Evolutionary conservation across 2,113 vertebrate species (phyloP).

Genomic region (Donacobius atricapilla): DNA sequence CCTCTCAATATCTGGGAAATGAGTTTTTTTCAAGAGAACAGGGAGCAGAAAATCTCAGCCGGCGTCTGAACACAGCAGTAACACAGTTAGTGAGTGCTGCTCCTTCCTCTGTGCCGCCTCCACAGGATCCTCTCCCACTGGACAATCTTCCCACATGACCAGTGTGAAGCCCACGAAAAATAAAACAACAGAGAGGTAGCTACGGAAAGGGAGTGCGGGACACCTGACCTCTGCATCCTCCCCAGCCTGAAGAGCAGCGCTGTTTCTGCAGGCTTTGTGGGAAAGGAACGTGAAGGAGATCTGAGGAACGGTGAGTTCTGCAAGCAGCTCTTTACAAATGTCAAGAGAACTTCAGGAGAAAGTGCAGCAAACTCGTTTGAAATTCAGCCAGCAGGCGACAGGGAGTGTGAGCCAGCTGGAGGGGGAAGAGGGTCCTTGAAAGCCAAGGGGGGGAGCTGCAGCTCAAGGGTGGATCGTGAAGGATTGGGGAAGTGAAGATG

Average conservation of each 20-base stretch:
- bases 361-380: background rate
- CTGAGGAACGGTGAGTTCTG: background rate
- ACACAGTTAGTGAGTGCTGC: background rate
- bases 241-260: background rate
- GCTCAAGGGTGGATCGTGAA: background rate
- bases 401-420: background rate
- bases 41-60: background rate
- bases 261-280: background rate
- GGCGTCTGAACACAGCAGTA: background rate
- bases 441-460: background rate
- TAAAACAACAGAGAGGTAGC: background rate
- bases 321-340: background rate
- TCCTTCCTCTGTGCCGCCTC: background rate
- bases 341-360: background rate
- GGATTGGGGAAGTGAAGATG: background rate
- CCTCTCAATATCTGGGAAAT: background rate
- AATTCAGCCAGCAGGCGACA: background rate
- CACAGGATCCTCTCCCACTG: background rate
- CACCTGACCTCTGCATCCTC: background rate
- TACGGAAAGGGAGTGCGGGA: background rate
- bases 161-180: background rate
- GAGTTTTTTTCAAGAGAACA: background rate
- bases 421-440: background rate
- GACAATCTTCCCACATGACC: background rate
- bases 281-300: constrained; percentile 4